These are phyloP conservation scores for Harpagifer antarcticus DNA, from an alignment of 2,797 vertebrate genomes.

Conservation along the genomic window DNA sequence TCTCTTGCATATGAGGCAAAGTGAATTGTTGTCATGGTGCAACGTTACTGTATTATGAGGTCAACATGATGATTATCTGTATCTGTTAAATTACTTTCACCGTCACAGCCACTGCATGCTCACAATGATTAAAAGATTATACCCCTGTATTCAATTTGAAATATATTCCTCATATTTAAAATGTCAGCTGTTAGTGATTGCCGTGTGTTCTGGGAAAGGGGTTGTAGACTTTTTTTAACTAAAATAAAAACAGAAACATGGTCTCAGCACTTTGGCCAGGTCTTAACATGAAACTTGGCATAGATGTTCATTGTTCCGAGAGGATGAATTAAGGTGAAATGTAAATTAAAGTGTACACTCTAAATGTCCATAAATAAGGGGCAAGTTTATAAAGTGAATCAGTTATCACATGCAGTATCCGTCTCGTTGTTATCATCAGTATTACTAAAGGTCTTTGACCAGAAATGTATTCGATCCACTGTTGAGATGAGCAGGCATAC, in stretches of 20 bases:
- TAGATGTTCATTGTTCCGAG: not conserved
- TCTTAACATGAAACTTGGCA: slow-evolving; percentile 25
- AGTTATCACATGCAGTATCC: not conserved
- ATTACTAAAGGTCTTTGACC: slow-evolving; percentile 49
- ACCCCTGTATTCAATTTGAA: slow-evolving; percentile 37
- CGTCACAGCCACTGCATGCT: slow-evolving; percentile 34
- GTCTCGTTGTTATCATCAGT: slow-evolving; percentile 30
- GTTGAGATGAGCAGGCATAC: slow-evolving; percentile 55
- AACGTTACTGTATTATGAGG: slow-evolving; percentile 32
- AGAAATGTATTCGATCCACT: slow-evolving; percentile 54
- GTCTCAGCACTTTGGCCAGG: slow-evolving; percentile 11
- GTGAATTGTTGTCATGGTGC: slow-evolving; percentile 26
- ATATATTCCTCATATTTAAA: slow-evolving; percentile 40
- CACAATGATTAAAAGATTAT: slow-evolving; percentile 57
- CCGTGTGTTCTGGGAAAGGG: not conserved
- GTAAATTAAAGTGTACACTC: slow-evolving; percentile 20
- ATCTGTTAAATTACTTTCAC: slow-evolving; percentile 38
- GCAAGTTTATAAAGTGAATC: slow-evolving; percentile 35
- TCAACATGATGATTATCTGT: slow-evolving; percentile 44
- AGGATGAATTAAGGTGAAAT: slow-evolving; percentile 14
- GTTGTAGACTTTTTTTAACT: slow-evolving; percentile 1
- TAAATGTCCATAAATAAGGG: not conserved
- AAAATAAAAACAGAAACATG: not conserved
- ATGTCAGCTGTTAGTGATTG: slow-evolving; percentile 30
- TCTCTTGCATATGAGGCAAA: slow-evolving; percentile 15